Percentiles rank a stretch among this genome's conserved stretches.
Evolutionary conservation across 1,140 invertebrate species (phyloP).

Genomic region (Zaprionus vittiger): DNA sequence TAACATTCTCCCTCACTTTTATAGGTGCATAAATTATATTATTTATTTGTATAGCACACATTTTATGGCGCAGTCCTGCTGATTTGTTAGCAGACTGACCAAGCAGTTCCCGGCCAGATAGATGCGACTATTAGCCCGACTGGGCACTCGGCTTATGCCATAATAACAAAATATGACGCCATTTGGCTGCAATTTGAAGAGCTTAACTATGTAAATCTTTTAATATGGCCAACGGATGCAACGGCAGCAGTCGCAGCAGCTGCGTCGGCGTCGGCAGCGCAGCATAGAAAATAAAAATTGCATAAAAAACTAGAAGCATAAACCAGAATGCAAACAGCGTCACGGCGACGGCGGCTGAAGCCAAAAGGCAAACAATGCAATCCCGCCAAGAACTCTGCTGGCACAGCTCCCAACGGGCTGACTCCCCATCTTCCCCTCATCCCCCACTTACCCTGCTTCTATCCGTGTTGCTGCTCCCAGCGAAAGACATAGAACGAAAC

Average conservation of each 20-base stretch:
- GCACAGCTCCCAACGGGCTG: constrained; percentile 46
- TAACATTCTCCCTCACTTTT: background rate
- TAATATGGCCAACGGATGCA: constrained; percentile 69
- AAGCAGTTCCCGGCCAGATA: constrained; percentile 4
- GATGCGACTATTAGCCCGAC: constrained; percentile 9
- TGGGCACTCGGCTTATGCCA: constrained; percentile 33
- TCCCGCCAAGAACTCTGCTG: constrained; percentile 51
- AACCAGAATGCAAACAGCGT: constrained; percentile 74
- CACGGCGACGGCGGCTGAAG: constrained; percentile 37
- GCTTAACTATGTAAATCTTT: constrained; percentile 75
- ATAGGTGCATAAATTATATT: background rate
- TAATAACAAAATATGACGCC: constrained; percentile 66
- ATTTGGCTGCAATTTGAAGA: constrained; percentile 58
- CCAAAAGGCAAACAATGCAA: constrained; percentile 80
- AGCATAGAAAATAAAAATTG: constrained; percentile 54
- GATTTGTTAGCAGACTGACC: constrained; percentile 40
- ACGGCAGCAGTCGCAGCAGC: background rate
- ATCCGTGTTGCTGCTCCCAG: constrained; percentile 5
- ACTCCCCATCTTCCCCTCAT: constrained; percentile 7
- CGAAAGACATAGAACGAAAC: constrained; percentile 51
- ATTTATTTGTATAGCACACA: constrained; percentile 10
- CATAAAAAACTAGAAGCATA: constrained; percentile 63
- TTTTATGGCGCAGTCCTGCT: background rate
- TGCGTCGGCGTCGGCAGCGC: background rate
- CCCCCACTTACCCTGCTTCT: background rate